phyloP scores from a whole-genome alignment of 2,113 vertebrate genomes.

The Clarias gariepinus region DNA sequence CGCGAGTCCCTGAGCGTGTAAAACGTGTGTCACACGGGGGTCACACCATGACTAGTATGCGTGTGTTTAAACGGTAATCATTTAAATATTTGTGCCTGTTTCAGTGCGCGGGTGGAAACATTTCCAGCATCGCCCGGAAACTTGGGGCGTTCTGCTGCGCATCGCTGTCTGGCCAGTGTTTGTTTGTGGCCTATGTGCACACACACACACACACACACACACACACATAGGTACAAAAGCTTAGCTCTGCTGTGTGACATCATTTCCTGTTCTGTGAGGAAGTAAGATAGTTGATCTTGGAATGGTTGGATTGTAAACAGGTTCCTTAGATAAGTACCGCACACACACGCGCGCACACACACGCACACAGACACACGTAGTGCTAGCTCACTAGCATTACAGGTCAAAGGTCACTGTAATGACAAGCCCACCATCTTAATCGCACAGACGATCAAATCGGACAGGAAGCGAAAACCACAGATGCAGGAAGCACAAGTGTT shows the following conservation, averaged over 20 bases:
- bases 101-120: background rate
- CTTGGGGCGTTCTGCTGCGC: background rate
- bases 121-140: background rate
- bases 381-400: background rate
- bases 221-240: background rate
- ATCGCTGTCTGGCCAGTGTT: background rate
- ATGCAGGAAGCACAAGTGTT: background rate
- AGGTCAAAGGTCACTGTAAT: background rate
- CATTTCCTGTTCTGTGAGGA: background rate
- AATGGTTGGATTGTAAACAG: background rate
- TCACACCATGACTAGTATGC: background rate
- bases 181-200: background rate
- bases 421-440: background rate
- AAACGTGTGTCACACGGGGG: background rate
- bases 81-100: conserved; percentile 10
- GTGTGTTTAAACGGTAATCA: background rate
- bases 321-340: background rate
- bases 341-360: background rate
- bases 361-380: background rate
- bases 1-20: background rate
- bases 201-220: background rate
- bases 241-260: background rate
- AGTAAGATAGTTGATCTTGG: background rate
- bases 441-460: too few relatives aligned
- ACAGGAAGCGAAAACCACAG: too few relatives aligned